phyloP scores from a whole-genome alignment of 1,140 invertebrate genomes.

The Bombus affinis region DNA sequence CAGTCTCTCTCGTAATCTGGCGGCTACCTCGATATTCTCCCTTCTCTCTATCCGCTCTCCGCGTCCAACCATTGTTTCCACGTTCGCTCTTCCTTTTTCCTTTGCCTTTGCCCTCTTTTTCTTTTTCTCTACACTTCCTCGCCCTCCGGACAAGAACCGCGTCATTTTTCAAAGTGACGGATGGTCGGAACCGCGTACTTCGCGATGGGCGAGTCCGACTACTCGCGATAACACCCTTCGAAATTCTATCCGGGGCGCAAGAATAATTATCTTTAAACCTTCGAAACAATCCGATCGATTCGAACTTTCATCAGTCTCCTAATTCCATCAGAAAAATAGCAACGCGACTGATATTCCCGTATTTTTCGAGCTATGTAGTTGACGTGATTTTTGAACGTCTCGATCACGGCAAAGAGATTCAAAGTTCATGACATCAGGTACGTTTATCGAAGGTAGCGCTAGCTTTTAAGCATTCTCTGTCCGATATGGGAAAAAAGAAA shows the following conservation, averaged over 20 bases:
- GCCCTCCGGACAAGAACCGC: conserved; percentile 43
- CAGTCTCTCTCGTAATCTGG: conserved; percentile 36
- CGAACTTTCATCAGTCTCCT: too few species aligned
- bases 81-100: conserved; percentile 17
- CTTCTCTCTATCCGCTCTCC: conserved; percentile 36
- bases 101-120: background rate
- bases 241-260: background rate
- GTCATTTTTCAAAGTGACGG: conserved; percentile 76
- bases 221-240: background rate
- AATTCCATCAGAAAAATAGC: too few species aligned
- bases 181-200: conserved; percentile 39
- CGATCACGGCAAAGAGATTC: too few species aligned
- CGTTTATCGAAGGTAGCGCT: too few species aligned
- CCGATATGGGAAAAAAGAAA: background rate
- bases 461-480: too few species aligned
- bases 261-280: background rate
- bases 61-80: conserved; percentile 61
- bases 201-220: conserved; percentile 7
- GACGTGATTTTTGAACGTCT: too few species aligned
- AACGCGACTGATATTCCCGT: too few species aligned
- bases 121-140: conserved; percentile 10
- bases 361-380: too few species aligned
- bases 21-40: background rate
- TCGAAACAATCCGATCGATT: too few species aligned
- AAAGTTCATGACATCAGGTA: fast-evolving